These are phyloP conservation scores for Axinella damicornis DNA, from an alignment of 37 sponge, comb jelly and placozoan species.

Conservation along the genomic window DNA sequence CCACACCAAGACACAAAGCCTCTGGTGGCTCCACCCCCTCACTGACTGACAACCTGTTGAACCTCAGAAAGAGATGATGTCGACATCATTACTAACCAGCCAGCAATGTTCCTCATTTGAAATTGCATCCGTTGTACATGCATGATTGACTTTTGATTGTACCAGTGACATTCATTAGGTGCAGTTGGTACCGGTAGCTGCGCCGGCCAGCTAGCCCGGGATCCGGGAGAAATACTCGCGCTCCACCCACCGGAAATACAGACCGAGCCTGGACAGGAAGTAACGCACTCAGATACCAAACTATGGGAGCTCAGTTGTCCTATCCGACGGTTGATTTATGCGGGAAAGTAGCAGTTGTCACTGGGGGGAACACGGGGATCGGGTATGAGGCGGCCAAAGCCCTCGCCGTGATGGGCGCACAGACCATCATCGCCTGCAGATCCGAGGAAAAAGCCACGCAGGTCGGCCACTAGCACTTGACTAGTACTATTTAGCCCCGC, in stretches of 20 bases:
- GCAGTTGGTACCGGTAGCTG: background rate
- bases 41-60: constrained; percentile 79
- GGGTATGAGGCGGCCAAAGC: constrained; percentile 75
- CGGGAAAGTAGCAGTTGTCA: constrained; percentile 66
- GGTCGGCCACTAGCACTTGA: no score
- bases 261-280: background rate
- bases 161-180: no score
- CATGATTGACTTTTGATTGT: no score
- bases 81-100: no score
- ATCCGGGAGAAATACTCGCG: background rate
- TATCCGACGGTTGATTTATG: constrained; percentile 47
- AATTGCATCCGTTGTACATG: no score
- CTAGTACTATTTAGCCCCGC: no score
- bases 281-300: no score
- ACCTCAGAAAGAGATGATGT: constrained; percentile 49
- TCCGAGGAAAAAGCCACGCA: constrained; percentile 52
- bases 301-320: constrained; percentile 42
- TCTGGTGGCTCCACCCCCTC: constrained; percentile 28
- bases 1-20: constrained; percentile 23
- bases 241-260: background rate
- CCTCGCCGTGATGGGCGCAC: constrained; percentile 67
- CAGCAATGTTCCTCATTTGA: no score
- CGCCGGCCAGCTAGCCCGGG: background rate
- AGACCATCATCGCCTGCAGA: constrained; percentile 60
- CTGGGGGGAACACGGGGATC: constrained; percentile 70